Conservation (phyloP, 2,113 vertebrate species). For the Orycteropus afer region DNA sequence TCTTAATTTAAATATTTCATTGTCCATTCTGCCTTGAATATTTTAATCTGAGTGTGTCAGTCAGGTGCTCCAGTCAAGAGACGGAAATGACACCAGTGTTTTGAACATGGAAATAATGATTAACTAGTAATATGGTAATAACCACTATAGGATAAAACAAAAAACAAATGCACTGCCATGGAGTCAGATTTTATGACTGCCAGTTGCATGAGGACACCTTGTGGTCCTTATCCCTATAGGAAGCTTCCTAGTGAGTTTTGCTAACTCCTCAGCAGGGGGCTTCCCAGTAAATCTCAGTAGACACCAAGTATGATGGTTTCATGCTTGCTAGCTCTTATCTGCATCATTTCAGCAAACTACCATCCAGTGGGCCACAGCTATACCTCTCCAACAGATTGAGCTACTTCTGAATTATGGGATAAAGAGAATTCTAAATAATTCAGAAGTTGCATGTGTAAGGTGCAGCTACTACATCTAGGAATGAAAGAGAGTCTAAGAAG, state of each 20-base stretch:
- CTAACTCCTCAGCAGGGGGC: background rate
- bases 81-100: background rate
- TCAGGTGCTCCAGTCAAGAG: background rate
- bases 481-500: background rate
- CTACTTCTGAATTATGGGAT: too few species aligned
- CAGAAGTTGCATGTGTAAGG: background rate
- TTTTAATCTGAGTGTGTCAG: background rate
- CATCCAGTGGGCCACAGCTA: background rate
- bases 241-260: background rate
- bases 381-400: too few species aligned
- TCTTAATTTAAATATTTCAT: background rate
- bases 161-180: too few species aligned
- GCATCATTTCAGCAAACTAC: background rate
- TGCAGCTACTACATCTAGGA: background rate
- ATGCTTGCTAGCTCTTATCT: background rate
- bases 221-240: accelerated
- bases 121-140: background rate
- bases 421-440: background rate
- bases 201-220: background rate
- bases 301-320: accelerated
- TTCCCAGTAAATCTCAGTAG: background rate
- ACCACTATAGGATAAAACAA: too few species aligned
- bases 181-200: background rate
- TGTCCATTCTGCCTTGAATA: background rate
- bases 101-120: background rate